phyloP scores from a whole-genome alignment of 2,113 vertebrate species.

The Ophthalmolycus amberensis region DNA sequence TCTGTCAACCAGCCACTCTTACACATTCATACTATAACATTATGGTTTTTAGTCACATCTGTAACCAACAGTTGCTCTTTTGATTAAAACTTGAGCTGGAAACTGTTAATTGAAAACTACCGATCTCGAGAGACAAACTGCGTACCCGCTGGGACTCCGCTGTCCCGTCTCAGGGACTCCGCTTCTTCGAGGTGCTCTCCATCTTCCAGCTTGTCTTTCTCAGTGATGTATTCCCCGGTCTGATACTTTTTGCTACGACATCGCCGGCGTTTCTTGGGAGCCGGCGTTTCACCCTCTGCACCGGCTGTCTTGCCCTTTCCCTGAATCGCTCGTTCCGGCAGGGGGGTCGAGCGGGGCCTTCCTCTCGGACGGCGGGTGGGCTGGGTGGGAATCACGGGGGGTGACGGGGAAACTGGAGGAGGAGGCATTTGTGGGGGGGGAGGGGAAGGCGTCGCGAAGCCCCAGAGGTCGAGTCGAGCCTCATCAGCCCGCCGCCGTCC shows the following conservation, averaged over 20 bases:
- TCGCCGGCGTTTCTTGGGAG: slow-evolving; percentile 90
- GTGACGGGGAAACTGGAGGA: slow-evolving; percentile 45
- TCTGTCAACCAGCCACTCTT: not conserved
- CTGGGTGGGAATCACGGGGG: slow-evolving; percentile 47
- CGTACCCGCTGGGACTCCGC: slow-evolving; percentile 83
- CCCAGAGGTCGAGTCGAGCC: slow-evolving; percentile 81
- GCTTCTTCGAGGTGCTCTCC: slow-evolving; percentile 74
- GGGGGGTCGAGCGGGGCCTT: slow-evolving; percentile 80
- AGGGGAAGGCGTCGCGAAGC: slow-evolving; percentile 79
- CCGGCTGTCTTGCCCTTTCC: slow-evolving; percentile 61
- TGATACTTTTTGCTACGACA: slow-evolving; percentile 95
- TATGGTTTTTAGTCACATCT: not conserved
- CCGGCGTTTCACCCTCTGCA: slow-evolving; percentile 66
- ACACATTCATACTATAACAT: not conserved
- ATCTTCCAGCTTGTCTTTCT: slow-evolving; percentile 85
- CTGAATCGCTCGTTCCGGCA: slow-evolving; percentile 60
- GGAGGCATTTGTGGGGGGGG: slow-evolving; percentile 70
- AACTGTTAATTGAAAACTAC: slow-evolving; percentile 3
- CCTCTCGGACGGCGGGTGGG: slow-evolving; percentile 80
- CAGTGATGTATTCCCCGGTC: slow-evolving; percentile 93
- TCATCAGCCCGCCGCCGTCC: slow-evolving; percentile 80
- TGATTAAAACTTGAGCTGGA: slow-evolving; percentile 19
- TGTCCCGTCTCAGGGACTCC: slow-evolving; percentile 78
- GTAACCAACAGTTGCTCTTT: slow-evolving; percentile 7
- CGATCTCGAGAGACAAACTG: not conserved